These are phyloP conservation scores for Junonia oenone DNA, from an alignment of 2,888 invertebrate species.

Conservation along the genomic window DNA sequence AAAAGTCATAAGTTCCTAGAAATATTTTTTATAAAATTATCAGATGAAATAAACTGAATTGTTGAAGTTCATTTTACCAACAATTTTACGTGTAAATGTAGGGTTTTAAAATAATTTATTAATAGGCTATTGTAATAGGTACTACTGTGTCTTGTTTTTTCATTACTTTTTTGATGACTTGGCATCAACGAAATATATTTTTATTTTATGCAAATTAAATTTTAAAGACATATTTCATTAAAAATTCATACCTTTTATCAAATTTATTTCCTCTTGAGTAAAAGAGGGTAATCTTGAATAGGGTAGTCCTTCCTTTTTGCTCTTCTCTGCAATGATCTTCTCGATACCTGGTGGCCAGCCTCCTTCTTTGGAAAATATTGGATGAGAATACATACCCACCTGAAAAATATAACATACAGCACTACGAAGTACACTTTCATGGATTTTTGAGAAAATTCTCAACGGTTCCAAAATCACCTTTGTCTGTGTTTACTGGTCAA, in stretches of 20 bases:
- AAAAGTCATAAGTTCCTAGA: conserved; percentile 80
- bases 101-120: too few relatives aligned
- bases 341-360: conserved; percentile 50
- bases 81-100: too few relatives aligned
- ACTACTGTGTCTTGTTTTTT: too few relatives aligned
- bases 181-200: too few relatives aligned
- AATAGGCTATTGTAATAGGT: too few relatives aligned
- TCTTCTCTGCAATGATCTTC: conserved; percentile 37
- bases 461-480: too few relatives aligned
- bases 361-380: conserved; percentile 46
- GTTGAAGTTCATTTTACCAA: too few relatives aligned
- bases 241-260: conserved; percentile 37
- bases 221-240: background rate
- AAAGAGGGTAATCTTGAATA: conserved; percentile 43
- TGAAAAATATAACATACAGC: conserved; percentile 27
- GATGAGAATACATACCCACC: conserved; percentile 43
- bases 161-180: too few relatives aligned
- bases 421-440: background rate
- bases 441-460: background rate
- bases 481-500: too few relatives aligned
- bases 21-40: too few relatives aligned
- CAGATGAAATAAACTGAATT: too few relatives aligned
- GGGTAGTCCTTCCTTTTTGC: conserved; percentile 36
- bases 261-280: conserved; percentile 40
- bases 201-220: too few relatives aligned